Evolutionary conservation across 2,888 invertebrate species (phyloP).

Genomic region (Monopis laevigella): DNA sequence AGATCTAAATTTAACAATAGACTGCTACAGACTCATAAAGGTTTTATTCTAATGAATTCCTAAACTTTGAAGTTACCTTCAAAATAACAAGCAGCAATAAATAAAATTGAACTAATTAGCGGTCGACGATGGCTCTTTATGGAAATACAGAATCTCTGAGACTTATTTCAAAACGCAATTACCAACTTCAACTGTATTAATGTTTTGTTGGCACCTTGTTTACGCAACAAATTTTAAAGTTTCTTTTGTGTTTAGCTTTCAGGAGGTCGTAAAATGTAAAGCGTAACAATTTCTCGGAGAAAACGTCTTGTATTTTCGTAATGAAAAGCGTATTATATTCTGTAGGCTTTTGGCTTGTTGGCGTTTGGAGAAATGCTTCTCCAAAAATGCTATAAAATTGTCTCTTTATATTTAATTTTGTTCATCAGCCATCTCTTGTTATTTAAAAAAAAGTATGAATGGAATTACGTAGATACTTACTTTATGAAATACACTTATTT

Average conservation of each 20-base stretch:
- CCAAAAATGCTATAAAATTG: too few species aligned
- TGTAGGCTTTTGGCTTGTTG: background rate
- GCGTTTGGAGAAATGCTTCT: too few species aligned
- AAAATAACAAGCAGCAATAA: constrained; percentile 3
- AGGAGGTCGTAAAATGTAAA: constrained; percentile 7
- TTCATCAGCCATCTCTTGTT: too few species aligned
- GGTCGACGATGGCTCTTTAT: background rate
- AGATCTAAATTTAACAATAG: too few species aligned
- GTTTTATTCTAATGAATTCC: too few species aligned
- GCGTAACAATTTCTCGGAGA: constrained; percentile 2
- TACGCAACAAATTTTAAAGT: constrained; percentile 8
- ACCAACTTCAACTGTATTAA: constrained; percentile 6
- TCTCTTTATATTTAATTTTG: too few species aligned
- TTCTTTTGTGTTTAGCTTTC: constrained; percentile 8
- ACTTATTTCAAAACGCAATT: constrained; percentile 10
- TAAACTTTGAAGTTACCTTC: too few species aligned
- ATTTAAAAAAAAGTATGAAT: too few species aligned
- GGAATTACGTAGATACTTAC: too few species aligned
- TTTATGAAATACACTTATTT: too few species aligned
- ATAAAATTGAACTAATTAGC: constrained; percentile 5
- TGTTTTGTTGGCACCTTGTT: constrained; percentile 11
- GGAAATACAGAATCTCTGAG: constrained; percentile 6
- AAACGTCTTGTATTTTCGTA: constrained; percentile 9
- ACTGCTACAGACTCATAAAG: too few species aligned
- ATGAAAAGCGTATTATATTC: constrained; percentile 7